Percentiles rank a stretch among this genome's conserved stretches.
These are phyloP conservation scores for Tragelaphus strepsiceros DNA, from an alignment of 2,113 vertebrate species.

Conservation along the genomic window DNA sequence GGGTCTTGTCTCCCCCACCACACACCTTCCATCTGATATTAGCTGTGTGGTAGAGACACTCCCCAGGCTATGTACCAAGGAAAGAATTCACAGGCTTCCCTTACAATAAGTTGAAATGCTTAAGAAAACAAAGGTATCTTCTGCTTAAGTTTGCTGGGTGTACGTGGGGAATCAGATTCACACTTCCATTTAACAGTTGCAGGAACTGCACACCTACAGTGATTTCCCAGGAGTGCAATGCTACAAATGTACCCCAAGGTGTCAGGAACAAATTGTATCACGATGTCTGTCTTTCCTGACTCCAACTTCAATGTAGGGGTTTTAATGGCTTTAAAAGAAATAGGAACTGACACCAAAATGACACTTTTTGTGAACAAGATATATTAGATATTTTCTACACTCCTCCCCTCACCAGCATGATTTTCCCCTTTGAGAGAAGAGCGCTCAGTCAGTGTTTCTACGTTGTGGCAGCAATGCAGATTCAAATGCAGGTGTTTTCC, in stretches of 20 bases:
- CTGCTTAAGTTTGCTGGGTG: conserved; percentile 20
- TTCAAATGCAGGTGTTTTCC: neutral
- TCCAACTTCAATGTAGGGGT: neutral
- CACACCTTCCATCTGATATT: neutral
- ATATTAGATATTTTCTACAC: conserved; percentile 34
- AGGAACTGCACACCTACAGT: conserved; percentile 52
- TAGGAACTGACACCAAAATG: conserved; percentile 24
- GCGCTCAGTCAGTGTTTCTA: neutral
- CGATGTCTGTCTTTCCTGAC: conserved; percentile 48
- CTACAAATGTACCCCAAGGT: conserved; percentile 60
- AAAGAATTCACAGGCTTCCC: neutral
- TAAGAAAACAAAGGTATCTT: conserved; percentile 45
- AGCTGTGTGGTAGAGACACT: neutral
- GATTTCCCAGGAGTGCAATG: conserved; percentile 59
- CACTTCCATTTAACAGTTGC: conserved; percentile 53
- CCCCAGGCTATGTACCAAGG: neutral
- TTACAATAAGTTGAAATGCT: neutral
- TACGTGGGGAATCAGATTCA: conserved; percentile 37
- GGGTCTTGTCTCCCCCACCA: neutral
- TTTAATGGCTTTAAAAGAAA: conserved; percentile 56
- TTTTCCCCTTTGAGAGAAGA: conserved; percentile 9
- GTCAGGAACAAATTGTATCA: conserved; percentile 56
- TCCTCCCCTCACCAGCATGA: neutral
- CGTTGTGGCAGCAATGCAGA: neutral
- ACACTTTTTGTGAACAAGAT: conserved; percentile 46